Base-by-base conservation (phyloP, 2,797 vertebrate genomes). In the Gymnoscopelus microlampas region DNA sequence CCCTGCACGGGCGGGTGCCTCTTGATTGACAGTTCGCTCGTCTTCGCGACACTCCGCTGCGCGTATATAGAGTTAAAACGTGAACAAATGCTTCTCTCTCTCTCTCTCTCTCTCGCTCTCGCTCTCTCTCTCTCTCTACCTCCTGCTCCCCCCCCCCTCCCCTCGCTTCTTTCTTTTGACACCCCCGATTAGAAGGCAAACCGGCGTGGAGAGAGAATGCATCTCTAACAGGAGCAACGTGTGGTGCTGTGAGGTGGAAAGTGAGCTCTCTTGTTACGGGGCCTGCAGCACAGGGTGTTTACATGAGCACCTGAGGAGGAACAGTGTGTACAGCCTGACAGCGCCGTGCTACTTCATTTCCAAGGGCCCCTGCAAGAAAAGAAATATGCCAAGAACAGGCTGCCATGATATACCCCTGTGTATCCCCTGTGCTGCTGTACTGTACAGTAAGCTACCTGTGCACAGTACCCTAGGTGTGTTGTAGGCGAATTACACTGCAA, bases 201-300 rank as follows among this genome's bases (percentile, higher is more conserved):
- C 68, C 76, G 80, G 83, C 63, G 71, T 82, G 82, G 68, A 71
- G 82, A 55, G 59, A 77, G 85, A 78, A 80, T 79, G 82, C 82
- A 71, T 76, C 79, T 85, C 86, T 84, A 87, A 88, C 85, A 75
- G 82, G 74, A 82, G 14, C 74, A 77, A 13, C 50, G 50, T 81
- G 83, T 59, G 79, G 83, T 67, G 85, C 86, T 81, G 78, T 76
- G 83, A 87, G 85, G 47, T 84, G 84, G 85, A 87, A 85, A 86
- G 85, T 82, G 79, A 85, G 79, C 87, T 83, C 83, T 84, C 83
- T 87, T 91, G 88, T 89, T 89, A 73, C 66, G 12, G 82, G 53
- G 65, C 65, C 79, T 53, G 79, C 74, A 73, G 81, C 26, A 5
- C 71, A 76, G 75, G 63, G 67, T 88, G 87, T 88, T 87, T 87